Base-by-base conservation (phyloP, 2,113 vertebrate species). In the Choloepus hoffmanni region DNA sequence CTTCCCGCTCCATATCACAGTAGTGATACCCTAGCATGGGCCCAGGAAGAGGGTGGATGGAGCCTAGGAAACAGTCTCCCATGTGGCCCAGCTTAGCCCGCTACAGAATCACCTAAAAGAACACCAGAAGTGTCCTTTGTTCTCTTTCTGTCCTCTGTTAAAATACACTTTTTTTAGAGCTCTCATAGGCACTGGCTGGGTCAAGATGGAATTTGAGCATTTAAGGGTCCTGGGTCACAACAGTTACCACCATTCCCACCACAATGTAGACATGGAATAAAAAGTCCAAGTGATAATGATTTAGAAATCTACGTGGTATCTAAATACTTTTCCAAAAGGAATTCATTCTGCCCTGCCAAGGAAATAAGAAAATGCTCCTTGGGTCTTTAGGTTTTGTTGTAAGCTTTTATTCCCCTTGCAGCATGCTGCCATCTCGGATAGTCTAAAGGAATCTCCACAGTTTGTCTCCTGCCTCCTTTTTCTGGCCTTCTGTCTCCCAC, bases 181-280 rank as follows among this genome's bases (percentile, higher is more conserved):
- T 89, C 21, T 65, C 62, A 36, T 26, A 43, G 11, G 11, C 19
- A 48, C 3, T 28, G 13, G 15, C 21, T 72, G n/a, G 9, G 8
- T 92, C 50, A 67, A 30, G 58, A 92, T 55, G 50, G 48, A 85
- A 90, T 67, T 21, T 86, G 43, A 83, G 10, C 79, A 79, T 90
- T 79, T 55, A 45, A 33, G 68, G 85, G 83, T 62, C 21, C 63
- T 26, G 19, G 45, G 18, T 50, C 58, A 58, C 16, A 50, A 73
- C 8, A 43, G 13, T 68, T 81, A 36, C 45, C 28, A 85, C 83
- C 10, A 33, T 53, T 83, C 50, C 82, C 48, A 28, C 55, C 26
- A 74, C 53, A 70, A 14, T 40, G 62, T 62, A 50, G 92, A 73
- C 16, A 30, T 28, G 24, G 50, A 92, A 48, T 55, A 63, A 53